These are phyloP conservation scores for Drosophila borborema DNA, from an alignment of 2,888 invertebrate genomes.

Conservation along the genomic window DNA sequence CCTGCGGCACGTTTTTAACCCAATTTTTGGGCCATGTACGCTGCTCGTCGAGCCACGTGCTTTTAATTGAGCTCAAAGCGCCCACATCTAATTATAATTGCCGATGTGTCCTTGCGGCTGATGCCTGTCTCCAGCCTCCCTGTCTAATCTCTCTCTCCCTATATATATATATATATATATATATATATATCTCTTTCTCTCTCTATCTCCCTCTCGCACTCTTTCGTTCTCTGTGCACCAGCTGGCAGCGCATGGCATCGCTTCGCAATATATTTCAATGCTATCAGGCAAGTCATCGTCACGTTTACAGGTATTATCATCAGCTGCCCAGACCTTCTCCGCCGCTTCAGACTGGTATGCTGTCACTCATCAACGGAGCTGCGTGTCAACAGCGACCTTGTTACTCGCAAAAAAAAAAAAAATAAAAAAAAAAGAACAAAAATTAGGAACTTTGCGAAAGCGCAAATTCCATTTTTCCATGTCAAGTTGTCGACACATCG, in stretches of 20 bases:
- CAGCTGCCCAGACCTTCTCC: constrained; percentile 13
- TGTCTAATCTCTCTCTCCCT: no score
- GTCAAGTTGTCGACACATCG: constrained; percentile 61
- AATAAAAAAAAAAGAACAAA: background rate
- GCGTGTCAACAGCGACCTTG: constrained; percentile 19
- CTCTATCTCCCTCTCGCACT: background rate
- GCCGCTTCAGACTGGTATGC: background rate
- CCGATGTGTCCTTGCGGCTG: constrained; percentile 37
- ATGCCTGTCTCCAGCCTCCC: background rate
- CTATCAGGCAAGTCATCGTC: constrained; percentile 66
- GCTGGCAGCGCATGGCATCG: background rate
- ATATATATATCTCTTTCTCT: no score
- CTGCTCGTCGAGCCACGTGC: constrained; percentile 59
- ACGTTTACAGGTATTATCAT: constrained; percentile 71
- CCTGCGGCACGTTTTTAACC: constrained; percentile 69
- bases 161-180: no score
- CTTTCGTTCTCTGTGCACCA: background rate
- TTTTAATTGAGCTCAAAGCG: constrained; percentile 69
- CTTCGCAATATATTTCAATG: constrained; percentile 55
- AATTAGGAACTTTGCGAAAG: constrained; percentile 49
- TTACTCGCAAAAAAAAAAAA: background rate
- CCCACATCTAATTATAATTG: constrained; percentile 77
- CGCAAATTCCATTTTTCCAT: constrained; percentile 59
- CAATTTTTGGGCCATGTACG: constrained; percentile 56
- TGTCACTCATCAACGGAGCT: constrained; percentile 20